Evolutionary conservation across 2,797 vertebrate genomes (phyloP).

Genomic region (Denticeps clupeoides): DNA sequence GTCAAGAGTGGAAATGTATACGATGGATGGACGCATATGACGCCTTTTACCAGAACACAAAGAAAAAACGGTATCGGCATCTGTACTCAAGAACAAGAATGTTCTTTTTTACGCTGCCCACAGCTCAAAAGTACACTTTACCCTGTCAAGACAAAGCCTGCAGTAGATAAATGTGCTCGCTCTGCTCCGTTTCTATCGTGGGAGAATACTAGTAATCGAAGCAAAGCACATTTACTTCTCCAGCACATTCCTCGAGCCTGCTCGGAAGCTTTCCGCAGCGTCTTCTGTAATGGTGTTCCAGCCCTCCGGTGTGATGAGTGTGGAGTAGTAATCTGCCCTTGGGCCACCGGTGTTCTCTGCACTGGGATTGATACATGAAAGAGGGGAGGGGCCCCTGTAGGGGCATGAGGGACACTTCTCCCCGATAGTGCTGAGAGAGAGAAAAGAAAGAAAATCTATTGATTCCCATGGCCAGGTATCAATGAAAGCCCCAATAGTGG

Average conservation of each 20-base stretch:
- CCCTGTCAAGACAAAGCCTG: slow-evolving; percentile 16
- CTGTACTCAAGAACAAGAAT: slow-evolving; percentile 26
- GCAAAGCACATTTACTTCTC: slow-evolving; percentile 27
- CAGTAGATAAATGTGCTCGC: slow-evolving; percentile 13
- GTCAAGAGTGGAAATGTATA: no score
- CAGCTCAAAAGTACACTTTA: slow-evolving; percentile 3
- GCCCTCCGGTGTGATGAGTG: neutral
- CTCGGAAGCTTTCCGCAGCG: neutral
- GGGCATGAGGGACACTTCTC: slow-evolving; percentile 15
- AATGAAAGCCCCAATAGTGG: slow-evolving; percentile 2
- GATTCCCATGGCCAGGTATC: slow-evolving; percentile 18
- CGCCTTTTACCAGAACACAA: no score
- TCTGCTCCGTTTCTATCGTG: slow-evolving; percentile 14
- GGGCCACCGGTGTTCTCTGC: slow-evolving; percentile 7
- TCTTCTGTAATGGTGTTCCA: neutral
- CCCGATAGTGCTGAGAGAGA: slow-evolving; percentile 9
- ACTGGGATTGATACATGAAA: slow-evolving; percentile 24
- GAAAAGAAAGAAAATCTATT: slow-evolving; percentile 20
- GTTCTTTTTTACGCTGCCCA: slow-evolving; percentile 10
- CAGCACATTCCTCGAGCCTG: slow-evolving; percentile 8
- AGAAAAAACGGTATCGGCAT: no score
- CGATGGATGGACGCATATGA: no score
- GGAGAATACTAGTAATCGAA: slow-evolving; percentile 24
- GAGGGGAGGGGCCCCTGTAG: slow-evolving; percentile 9
- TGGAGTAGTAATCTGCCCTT: slow-evolving; percentile 15